Base-by-base conservation (phyloP, 2,797 vertebrate species). In the Chelidonichthys spinosus region DNA sequence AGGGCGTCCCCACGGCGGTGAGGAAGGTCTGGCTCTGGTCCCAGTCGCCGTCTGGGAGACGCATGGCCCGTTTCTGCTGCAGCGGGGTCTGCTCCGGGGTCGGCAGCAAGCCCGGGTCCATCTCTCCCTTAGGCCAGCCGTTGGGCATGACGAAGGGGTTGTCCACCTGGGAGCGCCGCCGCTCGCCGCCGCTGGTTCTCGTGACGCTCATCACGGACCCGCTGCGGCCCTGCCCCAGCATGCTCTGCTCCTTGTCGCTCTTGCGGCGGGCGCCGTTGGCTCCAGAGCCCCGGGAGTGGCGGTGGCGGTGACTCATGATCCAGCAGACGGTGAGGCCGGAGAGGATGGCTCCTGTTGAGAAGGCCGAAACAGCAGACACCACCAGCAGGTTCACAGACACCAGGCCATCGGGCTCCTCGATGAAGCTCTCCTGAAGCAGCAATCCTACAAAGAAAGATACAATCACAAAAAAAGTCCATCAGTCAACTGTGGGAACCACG, bases 71-170 rank as follows among this genome's bases (percentile, higher is more conserved):
- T 68, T 98, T 99, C 87, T 98, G 98, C 76, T 98, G 97, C 91
- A 97, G 91, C 0, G 97, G 98, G 0, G 98, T 99, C 92, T 98
- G 98, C 93, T 99, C 98, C 0, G 98, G 98, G 0, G 97, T 99
- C 36, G 97, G 98, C 76, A 98, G 95, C 61, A 93, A 33, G n/a
- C 96, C 97, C 0, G 97, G 95, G 84, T 98, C 97, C 89, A 98
- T 92, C 55, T 97, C 96, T 39, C 95, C 96, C 87, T 97, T 96
- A 42, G 96, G 90, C 97, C 97, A 98, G 54, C 97, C 96, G 4
- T 98, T 97, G 90, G 96, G 94, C 85, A 91, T 95, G 90, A 96
- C 95, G 0, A 98, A 95, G 72, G 96, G 87, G 10, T 95, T 96
- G 59, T 98, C 97, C 0, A 94, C 94, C 65, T 96, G 95, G 0